Percentiles rank a stretch among this genome's conserved stretches.
Conservation (phyloP, 2,888 invertebrate species). For the Sminthurides aquaticus region DNA sequence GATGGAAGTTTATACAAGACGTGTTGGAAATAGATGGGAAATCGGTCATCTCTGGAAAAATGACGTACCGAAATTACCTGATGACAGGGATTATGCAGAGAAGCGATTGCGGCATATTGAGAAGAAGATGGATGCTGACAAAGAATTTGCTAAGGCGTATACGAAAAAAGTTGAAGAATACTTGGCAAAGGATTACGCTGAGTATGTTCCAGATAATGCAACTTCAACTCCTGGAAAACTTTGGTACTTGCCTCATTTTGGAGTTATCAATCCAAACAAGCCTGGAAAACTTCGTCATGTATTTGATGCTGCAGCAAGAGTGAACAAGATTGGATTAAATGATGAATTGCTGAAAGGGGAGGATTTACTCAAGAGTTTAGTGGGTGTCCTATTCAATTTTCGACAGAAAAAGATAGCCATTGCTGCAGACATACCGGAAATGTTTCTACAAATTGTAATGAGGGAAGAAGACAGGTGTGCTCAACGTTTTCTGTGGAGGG, state of each 20-base stretch:
- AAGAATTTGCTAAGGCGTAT: not conserved
- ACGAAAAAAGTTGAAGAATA: not conserved
- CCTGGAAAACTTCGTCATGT: constrained; percentile 27
- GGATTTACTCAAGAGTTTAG: constrained; percentile 14
- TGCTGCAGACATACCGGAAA: constrained; percentile 17
- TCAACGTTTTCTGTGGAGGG: constrained; percentile 28
- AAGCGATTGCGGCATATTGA: not conserved
- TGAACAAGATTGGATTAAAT: constrained; percentile 6
- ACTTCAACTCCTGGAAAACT: not conserved
- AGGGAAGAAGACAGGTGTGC: constrained; percentile 18
- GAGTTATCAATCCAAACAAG: constrained; percentile 23
- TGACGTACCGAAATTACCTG: not conserved
- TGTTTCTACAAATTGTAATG: constrained; percentile 28
- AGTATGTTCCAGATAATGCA: not conserved
- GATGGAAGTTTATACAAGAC: constrained; percentile 2
- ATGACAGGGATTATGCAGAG: not conserved
- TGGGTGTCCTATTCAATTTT: constrained; percentile 3
- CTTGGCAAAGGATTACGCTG: constrained; percentile 1
- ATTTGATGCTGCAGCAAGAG: constrained; percentile 20
- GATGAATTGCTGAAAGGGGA: constrained; percentile 20
- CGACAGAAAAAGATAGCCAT: not conserved
- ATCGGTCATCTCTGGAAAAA: constrained; percentile 22
- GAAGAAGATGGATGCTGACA: not conserved
- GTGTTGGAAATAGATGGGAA: constrained; percentile 24
- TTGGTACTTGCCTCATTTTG: constrained; percentile 29